Conservation (phyloP, 2,113 vertebrate genomes). For the Lamprotornis superbus region DNA sequence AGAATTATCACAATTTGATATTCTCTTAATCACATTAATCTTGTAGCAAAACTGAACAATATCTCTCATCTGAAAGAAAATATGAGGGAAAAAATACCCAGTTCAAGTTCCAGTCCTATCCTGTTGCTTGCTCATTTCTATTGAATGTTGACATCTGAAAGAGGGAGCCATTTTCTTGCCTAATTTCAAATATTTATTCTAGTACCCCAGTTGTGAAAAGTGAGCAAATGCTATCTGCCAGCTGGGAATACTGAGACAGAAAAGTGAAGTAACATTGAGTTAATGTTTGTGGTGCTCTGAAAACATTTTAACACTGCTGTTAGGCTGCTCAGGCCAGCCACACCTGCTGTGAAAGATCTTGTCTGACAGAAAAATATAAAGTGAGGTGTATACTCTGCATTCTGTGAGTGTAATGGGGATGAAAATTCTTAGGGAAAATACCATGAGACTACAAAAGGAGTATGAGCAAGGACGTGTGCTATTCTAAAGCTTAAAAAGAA, state of each 20-base stretch:
- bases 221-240: background rate
- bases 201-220: background rate
- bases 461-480: background rate
- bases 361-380: background rate
- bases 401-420: background rate
- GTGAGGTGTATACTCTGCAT: fast-evolving
- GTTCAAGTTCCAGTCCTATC: background rate
- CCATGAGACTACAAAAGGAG: background rate
- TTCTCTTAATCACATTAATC: background rate
- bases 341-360: background rate
- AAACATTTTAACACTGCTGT: background rate
- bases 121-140: background rate
- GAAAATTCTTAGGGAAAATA: background rate
- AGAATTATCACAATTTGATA: background rate
- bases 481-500: background rate
- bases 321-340: background rate
- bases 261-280: background rate
- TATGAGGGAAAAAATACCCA: background rate
- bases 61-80: background rate
- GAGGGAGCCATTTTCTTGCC: fast-evolving
- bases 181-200: background rate
- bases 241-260: background rate
- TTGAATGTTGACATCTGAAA: background rate
- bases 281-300: background rate
- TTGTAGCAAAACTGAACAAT: background rate